Evolutionary conservation across 2,888 invertebrate species (phyloP), one percentile per base, ranked within the genome.

Genomic region (Trichopoda pennipes): DNA sequence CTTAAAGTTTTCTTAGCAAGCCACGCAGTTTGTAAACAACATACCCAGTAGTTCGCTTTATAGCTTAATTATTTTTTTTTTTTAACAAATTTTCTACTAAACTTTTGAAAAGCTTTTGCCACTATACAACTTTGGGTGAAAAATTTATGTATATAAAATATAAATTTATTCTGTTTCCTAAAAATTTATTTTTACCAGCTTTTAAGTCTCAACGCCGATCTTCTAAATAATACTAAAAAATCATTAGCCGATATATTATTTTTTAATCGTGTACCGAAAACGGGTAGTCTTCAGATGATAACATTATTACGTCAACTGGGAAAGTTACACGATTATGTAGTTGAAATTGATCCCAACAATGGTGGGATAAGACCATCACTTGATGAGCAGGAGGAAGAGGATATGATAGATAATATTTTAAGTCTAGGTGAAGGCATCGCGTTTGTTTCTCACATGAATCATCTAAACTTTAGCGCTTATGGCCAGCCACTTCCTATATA

Each of bases 401-500:
- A 90, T 74, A 83, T 82, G 72, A 85, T 87, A 32, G 89, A 90
- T 3, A 90, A 88, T 81, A 87, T 90, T 10, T 85, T 74, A 9
- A 86, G 85, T 73, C 76, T 90, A 0, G 86, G 88, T 3, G 88
- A 88, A 61, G 89, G 89, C 28, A 84, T 85, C 1, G 88, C 81
- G 0, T 90, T 88, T 76, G 87, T 86, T 47, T 88, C 88, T 35
- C 90, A 90, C 75, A 88, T 91, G 2, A 90, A 90, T 68, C 91
- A 85, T 76, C 47, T 90, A 42, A 90, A 90, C 84, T 90, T 90
- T 55, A 87, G 85, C 35, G 86, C 88, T 87, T 95, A 93, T 88
- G 94, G 94, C 63, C 93, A 94, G 85, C 94, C 96, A 0, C 93
- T 94, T 86, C 97, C 97, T 0, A 96, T 97, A 87, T 97, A 97